Base-by-base conservation (phyloP, 2,797 vertebrate genomes). In the Leuciscus waleckii region DNA sequence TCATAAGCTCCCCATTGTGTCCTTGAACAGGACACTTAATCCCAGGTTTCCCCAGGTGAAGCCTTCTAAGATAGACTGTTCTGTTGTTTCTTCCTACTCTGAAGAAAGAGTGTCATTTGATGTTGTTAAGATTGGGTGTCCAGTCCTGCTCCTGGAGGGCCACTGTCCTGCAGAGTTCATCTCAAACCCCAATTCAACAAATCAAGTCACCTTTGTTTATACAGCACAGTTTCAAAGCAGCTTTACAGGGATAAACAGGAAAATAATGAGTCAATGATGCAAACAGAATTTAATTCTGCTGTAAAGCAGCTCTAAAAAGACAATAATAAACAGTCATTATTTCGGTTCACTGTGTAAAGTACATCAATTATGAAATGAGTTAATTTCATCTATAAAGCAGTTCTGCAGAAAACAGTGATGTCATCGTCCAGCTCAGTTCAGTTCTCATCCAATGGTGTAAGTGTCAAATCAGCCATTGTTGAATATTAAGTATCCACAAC, bases 1-100 rank as follows among this genome's bases (percentile, higher is more conserved):
- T 70, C 13, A 54, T 51, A 37, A 81, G 65, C 65, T 51, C 26
- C 19, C 29, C 65, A 54, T 68, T 54, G 46, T 37, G 46, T 80
- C 26, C 78, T 68, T 80, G 41, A 80, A 51, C 43, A 13, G 61
- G 9, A 4, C 29, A 37, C 46, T 26, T 81, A 81, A 81, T 69
- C 46, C 21, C 21, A 23, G 46, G 32, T 54, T 81, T 21, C 43
- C 65, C 14, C 29, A 81, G 65, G 65, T 51, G 32, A 81, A 56
- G 14, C 49, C 32, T 69, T 51, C 14, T 21, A 68, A 37, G 11
- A 35, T 35, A 80, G 39, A 79, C 37, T 14, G 37, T 13, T 79
- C 23, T n/a, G 51, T 37, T 77, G 32, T 58, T 7, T 58, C 23
- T 23, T 56, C 32, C 9, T 77, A n/a, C 32, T 58, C 13, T 3